Base-by-base conservation (phyloP, 92 coral and sea anemone species). In the Heteractis magnifica region DNA sequence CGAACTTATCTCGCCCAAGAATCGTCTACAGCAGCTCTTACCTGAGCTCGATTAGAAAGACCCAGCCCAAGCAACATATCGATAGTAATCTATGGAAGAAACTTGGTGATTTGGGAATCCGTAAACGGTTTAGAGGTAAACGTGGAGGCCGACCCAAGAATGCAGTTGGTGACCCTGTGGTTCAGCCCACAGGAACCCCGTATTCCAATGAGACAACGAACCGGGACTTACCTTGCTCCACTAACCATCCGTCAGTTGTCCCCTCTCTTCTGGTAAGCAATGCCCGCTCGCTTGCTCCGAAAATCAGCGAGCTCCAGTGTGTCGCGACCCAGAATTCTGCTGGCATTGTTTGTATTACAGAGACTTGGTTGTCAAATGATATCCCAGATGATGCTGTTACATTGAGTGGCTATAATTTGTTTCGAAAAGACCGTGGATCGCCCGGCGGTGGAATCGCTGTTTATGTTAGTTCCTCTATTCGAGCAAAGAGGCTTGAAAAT, bases 351-450 rank as follows among this genome's bases (percentile, higher is more conserved):
- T 81, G 85, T 51, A 81, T 81, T 19, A 81, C 78, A 53, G 79
- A 81, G 77, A 81, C 85, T 81, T 81, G 85, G 85, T 73, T 81
- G 78, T 13, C 77, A 41, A 21, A 51, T 20, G 53, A 44, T 48
- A 81, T 68, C 85, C 78, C 62, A 52, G 52, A 68, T 23, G 56
- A 71, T 20, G 80, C 86, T 6, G 86, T 82, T n/a, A 78, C 80
- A 23, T 51, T 82, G 80, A 74, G 76, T 64, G 53, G 78, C 7
- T 82, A 72, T 53, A 82, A 51, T 23, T 74, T 82, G 86, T 82
- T 82, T 52, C 80, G 86, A 2, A 72, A 82, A 14, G 80, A 82
- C 26, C 86, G 86, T 49, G 79, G 79, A 51, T 81, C 86, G 53
- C 86, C 65, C 20, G 80, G 79, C 26, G 86, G 79, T 8, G 71